Evolutionary conservation across 2,113 vertebrate genomes (phyloP), one percentile per base, ranked within the genome.

Genomic region (Eira barbara): DNA sequence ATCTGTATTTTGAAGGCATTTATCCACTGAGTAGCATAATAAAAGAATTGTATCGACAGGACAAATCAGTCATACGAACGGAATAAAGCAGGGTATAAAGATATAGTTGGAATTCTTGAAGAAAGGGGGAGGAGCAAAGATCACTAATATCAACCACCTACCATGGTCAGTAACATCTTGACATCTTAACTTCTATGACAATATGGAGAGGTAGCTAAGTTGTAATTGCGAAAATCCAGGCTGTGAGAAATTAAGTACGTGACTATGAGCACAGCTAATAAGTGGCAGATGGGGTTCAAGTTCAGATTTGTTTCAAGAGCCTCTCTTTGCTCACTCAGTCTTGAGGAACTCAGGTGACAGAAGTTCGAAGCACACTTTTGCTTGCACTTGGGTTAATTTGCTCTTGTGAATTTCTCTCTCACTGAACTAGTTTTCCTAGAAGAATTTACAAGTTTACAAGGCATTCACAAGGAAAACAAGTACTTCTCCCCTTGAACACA

Each of bases 91-190:
- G 20, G 34, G 0, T 14, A 6, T 12, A 88, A 76, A 84, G 36
- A 15, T 6, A 5, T 45, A 4, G 12, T 34, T 67, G 21, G 34
- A 27, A 2, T 31, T 57, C 55, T 73, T 18, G 10, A 31, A 52
- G 69, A 63, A 78, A 27, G 27, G 0, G 18, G 45, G 12, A 36
- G 7, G 23, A 88, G 39, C 55, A 55, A 67, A 34, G 15, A 23
- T 6, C 4, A 21, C 7, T 10, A 17, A 9, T 9, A 10, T 39
- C 45, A 9, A 29, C 55, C 42, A 23, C 4, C 25, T 8, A 42
- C 42, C 9, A 1, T 17, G 21, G 36, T 9, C 73, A 12, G 6
- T 4, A 20, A 2, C 17, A 52, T 39, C 0, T 10, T 0, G 21
- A 10, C 4, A 3, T 92, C 73, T 67, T 63, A 9, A 10, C 27